Evolutionary conservation across 2,797 vertebrate genomes (phyloP).

Genomic region (Limnodromus scolopaceus): DNA sequence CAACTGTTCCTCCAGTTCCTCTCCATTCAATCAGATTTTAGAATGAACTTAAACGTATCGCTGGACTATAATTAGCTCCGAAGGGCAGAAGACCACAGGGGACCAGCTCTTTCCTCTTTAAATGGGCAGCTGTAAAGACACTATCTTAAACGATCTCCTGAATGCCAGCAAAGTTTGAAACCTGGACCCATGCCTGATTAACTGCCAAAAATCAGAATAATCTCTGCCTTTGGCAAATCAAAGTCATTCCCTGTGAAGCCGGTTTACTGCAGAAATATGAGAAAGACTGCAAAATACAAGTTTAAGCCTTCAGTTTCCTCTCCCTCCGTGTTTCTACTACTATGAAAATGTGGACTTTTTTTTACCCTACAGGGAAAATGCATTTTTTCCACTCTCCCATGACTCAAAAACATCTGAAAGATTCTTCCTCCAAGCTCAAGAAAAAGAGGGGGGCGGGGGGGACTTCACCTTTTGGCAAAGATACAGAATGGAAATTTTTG

Average conservation of each 20-base stretch:
- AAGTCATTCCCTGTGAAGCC: not conserved
- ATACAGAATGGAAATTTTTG: slow-evolving; percentile 53
- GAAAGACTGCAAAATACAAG: not conserved
- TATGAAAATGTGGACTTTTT: not conserved
- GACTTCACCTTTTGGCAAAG: slow-evolving; percentile 56
- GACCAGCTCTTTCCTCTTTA: not conserved
- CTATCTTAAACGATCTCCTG: not conserved
- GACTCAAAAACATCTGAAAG: slow-evolving; percentile 42
- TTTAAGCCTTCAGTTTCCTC: slow-evolving; percentile 13
- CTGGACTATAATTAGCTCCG: not conserved
- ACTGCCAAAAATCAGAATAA: not conserved
- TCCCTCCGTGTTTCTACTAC: not conserved
- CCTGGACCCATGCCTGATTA: not conserved
- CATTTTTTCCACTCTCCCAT: slow-evolving; percentile 45
- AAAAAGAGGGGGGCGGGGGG: not conserved
- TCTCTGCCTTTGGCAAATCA: not conserved
- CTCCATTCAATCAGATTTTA: slow-evolving; percentile 31
- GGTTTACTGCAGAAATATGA: not conserved
- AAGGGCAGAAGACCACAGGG: not conserved
- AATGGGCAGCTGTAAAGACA: not conserved
- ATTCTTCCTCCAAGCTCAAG: not conserved
- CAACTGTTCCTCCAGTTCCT: not conserved
- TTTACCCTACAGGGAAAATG: slow-evolving; percentile 38
- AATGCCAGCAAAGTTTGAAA: not conserved
- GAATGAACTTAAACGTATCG: slow-evolving; percentile 9